Conservation (phyloP, 2,888 invertebrate genomes). For the Byasa hedistus region DNA sequence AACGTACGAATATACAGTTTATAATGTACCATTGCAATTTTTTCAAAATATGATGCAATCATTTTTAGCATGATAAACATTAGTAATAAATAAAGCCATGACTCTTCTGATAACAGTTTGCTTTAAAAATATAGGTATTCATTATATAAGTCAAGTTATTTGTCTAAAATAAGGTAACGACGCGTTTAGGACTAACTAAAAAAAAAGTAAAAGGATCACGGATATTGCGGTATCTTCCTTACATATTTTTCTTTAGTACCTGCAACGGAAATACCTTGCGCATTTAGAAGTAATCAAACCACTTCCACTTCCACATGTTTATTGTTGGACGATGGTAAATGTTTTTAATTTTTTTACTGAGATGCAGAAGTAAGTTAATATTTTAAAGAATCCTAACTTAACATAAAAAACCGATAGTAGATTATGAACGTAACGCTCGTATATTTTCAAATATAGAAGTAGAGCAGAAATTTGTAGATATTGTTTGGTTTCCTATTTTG, state of each 20-base stretch:
- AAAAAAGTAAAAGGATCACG: neutral
- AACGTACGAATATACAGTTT: neutral
- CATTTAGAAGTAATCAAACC: slow-evolving; percentile 24
- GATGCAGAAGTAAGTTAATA: neutral
- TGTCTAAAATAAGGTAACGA: neutral
- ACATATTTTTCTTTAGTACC: slow-evolving; percentile 2
- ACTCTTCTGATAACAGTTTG: no score
- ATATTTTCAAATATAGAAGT: no score
- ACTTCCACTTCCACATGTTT: slow-evolving; percentile 24
- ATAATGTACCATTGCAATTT: neutral
- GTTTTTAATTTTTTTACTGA: neutral
- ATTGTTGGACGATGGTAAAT: neutral
- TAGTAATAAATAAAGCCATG: neutral
- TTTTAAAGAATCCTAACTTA: no score
- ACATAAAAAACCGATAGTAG: no score
- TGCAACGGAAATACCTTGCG: slow-evolving; percentile 12
- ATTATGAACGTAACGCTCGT: no score
- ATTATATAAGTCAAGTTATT: neutral
- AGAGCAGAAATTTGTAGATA: no score
- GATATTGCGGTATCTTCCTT: slow-evolving; percentile 22
- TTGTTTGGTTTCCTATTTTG: no score
- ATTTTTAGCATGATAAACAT: neutral
- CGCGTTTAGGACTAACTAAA: neutral
- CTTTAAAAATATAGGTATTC: no score
- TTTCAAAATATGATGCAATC: neutral